Percentiles rank a stretch among this genome's conserved stretches.
phyloP scores from a whole-genome alignment of 2,113 vertebrate species.

The Amblyornis subalaris region DNA sequence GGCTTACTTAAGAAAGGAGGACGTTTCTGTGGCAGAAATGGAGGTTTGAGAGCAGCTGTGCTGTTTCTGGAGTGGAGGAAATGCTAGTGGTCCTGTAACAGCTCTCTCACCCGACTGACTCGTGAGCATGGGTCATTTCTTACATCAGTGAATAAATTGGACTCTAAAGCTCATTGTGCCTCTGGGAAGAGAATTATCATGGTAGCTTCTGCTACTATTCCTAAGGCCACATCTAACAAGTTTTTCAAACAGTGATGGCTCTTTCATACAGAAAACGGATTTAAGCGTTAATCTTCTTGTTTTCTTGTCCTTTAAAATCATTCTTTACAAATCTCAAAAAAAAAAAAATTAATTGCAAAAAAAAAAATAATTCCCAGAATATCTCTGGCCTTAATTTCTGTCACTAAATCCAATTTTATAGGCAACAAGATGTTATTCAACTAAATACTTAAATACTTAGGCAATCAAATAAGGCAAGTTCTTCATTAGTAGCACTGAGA shows the following conservation, averaged over 20 bases:
- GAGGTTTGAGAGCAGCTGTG: not conserved
- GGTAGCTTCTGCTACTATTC: not conserved
- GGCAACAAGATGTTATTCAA: not conserved
- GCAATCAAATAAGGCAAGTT: not conserved
- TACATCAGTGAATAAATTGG: not conserved
- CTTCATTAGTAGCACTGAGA: not conserved
- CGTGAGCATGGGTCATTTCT: not conserved
- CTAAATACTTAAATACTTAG: not conserved
- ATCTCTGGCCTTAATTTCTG: not conserved
- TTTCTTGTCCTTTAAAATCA: not conserved
- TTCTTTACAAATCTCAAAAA: not conserved
- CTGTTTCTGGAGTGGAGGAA: not conserved
- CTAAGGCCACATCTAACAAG: not conserved
- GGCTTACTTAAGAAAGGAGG: not conserved
- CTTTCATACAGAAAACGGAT: not conserved
- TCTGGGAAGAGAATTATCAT: conserved; percentile 19
- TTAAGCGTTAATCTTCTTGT: not conserved
- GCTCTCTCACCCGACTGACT: conserved; percentile 1
- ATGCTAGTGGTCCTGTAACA: not conserved
- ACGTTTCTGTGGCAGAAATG: not conserved
- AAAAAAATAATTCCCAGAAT: not conserved
- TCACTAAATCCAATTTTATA: not conserved
- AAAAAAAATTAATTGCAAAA: not conserved
- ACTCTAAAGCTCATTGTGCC: not conserved
- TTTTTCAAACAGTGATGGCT: not conserved